These are phyloP conservation scores for Tonatia bakeri DNA, from an alignment of 2,113 vertebrate species.

Conservation along the genomic window DNA sequence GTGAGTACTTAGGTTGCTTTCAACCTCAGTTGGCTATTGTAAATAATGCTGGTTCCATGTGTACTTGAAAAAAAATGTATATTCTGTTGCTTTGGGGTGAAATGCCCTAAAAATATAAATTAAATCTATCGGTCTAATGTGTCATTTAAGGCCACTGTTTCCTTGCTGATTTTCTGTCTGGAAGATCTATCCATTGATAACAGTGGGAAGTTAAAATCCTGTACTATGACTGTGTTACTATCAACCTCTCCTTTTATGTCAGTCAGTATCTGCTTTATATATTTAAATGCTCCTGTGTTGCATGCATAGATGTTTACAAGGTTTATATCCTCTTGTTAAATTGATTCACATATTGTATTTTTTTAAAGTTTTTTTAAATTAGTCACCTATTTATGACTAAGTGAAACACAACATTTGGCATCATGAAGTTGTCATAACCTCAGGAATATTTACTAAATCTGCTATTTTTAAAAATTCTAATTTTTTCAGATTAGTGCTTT, in stretches of 20 bases:
- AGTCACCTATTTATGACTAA: neutral
- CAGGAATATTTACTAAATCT: slow-evolving; percentile 15
- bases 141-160: neutral
- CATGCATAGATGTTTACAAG: neutral
- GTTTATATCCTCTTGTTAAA: neutral
- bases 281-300: neutral
- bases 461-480: neutral
- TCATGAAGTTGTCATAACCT: neutral
- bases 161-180: neutral
- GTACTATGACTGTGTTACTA: neutral
- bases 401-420: neutral
- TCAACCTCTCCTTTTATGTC: neutral
- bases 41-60: too few species aligned
- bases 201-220: neutral
- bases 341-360: neutral
- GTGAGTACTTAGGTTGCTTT: too few species aligned
- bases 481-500: neutral
- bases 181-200: neutral
- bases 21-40: too few species aligned
- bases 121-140: neutral
- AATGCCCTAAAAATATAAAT: neutral
- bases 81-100: neutral
- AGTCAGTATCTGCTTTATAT: neutral
- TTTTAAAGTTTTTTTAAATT: neutral
- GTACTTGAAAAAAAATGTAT: neutral